phyloP scores from a whole-genome alignment of 2,113 vertebrate genomes.

The cattle (Bos taurus) region DNA sequence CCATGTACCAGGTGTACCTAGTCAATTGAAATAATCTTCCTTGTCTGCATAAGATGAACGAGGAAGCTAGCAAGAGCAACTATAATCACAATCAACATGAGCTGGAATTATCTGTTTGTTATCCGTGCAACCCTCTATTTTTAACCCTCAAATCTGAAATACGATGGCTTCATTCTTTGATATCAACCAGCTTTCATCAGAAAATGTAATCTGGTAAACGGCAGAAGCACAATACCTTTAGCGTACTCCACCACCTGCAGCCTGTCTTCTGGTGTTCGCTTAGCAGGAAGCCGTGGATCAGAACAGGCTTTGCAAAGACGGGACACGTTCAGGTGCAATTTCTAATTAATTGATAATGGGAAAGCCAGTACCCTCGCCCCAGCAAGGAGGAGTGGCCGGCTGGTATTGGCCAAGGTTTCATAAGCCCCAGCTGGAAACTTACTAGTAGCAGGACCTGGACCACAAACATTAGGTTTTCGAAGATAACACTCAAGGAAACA shows the following conservation, averaged over 20 bases:
- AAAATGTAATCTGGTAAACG: background rate
- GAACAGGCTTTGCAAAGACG: background rate
- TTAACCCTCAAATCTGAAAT: background rate
- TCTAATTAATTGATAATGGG: background rate
- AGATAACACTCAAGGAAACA: background rate
- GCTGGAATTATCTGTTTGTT: background rate
- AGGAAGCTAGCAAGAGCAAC: background rate
- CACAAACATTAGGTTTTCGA: background rate
- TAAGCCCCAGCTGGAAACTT: background rate
- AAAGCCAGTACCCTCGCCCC: background rate
- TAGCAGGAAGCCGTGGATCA: background rate
- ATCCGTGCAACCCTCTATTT: background rate
- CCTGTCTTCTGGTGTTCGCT: background rate
- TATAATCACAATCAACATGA: background rate
- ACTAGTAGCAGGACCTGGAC: background rate
- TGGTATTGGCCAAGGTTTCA: background rate
- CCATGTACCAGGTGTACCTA: background rate
- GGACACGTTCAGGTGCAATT: background rate
- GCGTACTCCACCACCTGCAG: background rate
- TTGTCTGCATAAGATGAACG: background rate
- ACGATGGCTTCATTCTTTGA: background rate
- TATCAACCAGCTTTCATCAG: background rate
- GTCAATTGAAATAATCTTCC: background rate
- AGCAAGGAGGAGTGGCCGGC: background rate
- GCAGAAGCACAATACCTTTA: slow-evolving; percentile 21